A percentile compares a stretch with the other conserved stretches of the same genome.
phyloP scores from a whole-genome alignment of 2,888 invertebrate species.

The Taphrorychus bicolor region DNA sequence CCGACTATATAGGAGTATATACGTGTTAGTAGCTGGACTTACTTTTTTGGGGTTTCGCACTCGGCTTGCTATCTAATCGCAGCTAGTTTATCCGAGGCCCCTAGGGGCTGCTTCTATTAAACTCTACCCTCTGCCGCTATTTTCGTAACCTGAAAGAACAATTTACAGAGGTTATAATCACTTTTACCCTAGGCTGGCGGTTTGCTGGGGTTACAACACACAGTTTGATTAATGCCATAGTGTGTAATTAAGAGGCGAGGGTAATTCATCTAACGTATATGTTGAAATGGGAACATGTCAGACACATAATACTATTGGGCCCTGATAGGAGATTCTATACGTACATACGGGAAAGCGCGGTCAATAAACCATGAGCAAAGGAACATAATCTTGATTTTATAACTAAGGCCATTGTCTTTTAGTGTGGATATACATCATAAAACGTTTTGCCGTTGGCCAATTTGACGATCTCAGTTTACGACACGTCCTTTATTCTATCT shows the following conservation, averaged over 20 bases:
- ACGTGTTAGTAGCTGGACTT: slow-evolving; percentile 24
- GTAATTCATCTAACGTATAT: background rate
- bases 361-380: slow-evolving; percentile 19
- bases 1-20: background rate
- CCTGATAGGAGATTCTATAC: background rate
- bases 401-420: slow-evolving; percentile 31
- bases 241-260: background rate
- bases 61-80: slow-evolving; percentile 26
- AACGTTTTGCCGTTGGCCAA: slow-evolving; percentile 29
- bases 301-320: background rate
- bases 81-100: slow-evolving; percentile 43
- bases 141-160: slow-evolving; percentile 35
- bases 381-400: slow-evolving; percentile 9
- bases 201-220: slow-evolving; percentile 8
- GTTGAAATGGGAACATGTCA: background rate
- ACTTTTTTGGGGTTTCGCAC: slow-evolving; percentile 25
- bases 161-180: slow-evolving; percentile 31
- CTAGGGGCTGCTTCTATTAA: slow-evolving; percentile 40
- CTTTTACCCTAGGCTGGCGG: slow-evolving; percentile 19
- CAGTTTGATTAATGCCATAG: slow-evolving; percentile 7
- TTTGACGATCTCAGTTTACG: slow-evolving; percentile 29
- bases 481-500: slow-evolving; percentile 16
- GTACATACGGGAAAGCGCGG: background rate
- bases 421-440: slow-evolving; percentile 27
- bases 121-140: slow-evolving; percentile 29